Evolutionary conservation across 1,140 invertebrate species (phyloP).

Genomic region (Anastatus disparis): DNA sequence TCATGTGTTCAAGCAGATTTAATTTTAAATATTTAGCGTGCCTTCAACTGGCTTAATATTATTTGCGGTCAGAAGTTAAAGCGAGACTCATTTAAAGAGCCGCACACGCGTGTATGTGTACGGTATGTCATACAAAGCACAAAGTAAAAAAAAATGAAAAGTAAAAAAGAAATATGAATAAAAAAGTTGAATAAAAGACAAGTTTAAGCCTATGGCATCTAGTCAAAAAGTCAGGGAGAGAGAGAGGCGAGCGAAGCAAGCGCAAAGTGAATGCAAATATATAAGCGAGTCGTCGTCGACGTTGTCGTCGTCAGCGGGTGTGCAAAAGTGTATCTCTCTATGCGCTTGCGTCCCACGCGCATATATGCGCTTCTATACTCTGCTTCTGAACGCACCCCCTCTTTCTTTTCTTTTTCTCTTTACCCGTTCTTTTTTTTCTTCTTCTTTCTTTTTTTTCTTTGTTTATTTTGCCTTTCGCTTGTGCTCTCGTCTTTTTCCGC

Average conservation of each 20-base stretch:
- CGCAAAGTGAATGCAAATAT: conserved; percentile 5
- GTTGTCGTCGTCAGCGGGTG: background rate
- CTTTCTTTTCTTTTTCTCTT: background rate
- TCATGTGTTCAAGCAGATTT: too few relatives aligned
- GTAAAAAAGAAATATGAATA: background rate
- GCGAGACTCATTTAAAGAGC: background rate
- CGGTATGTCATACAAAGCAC: too few relatives aligned
- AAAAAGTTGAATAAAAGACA: background rate
- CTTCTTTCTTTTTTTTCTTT: background rate
- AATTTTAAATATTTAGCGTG: background rate
- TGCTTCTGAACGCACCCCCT: background rate
- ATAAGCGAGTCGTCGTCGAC: too few relatives aligned
- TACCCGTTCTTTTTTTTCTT: background rate
- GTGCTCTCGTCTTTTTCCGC: background rate
- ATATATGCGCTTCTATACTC: background rate
- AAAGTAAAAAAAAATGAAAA: too few relatives aligned
- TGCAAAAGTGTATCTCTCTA: background rate
- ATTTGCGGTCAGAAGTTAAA: conserved; percentile 8
- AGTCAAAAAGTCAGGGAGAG: conserved; percentile 17
- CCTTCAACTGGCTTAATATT: conserved; percentile 1
- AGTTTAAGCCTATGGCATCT: background rate
- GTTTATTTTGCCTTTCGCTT: too few relatives aligned
- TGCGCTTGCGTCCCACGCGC: background rate
- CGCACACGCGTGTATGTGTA: too few relatives aligned
- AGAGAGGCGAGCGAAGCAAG: too few relatives aligned